Evolutionary conservation across 2,113 vertebrate species (phyloP), one percentile per base, ranked within the genome.

Genomic region (Gallinago jamesoni): DNA sequence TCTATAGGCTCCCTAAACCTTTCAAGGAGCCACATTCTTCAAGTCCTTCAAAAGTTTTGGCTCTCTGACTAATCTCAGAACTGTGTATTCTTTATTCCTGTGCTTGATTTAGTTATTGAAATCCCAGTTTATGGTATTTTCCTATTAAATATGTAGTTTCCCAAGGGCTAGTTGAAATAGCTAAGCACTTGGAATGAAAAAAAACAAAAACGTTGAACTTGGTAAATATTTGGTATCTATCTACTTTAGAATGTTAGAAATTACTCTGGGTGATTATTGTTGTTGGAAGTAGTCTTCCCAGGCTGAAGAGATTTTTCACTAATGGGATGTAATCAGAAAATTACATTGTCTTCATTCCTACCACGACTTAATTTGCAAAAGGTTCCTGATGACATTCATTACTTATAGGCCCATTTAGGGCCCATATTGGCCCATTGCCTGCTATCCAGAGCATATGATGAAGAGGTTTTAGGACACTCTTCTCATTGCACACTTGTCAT

Each of bases 61-160:
- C 52, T 48, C 21, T 86, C 35, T 91, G 33, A 79, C 64, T 89
- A 33, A 88, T 50, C 47, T 86, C 55, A 74, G 60, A 90, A 63
- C 41, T 92, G 52, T 39, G 17, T 67, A 67, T 82, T 91, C 63
- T 83, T 93, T 87, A 82, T 75, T 60, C 30, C 67, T 72, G 25
- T 73, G 57, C 33, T 50, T 76, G 56, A 78, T 92, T 96, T 87
- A 78, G 70, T 78, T 86, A 93, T 63, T 84, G 68, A 87, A 96
- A 89, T 69, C 52, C 15, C 45, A 84, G 53, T 86, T 94, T 77
- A 79, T 86, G 73, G n/a, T n/a, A 86, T 88, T 92, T 94, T 78
- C 22, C 41, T 82, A 50, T 85, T 95, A 94, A 89, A 84, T 25
- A 68, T 19, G 33, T 47, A 45, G 57, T 70, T 86, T 96, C 67